These are phyloP conservation scores for Hydrozoanthus tunicans DNA, from an alignment of 64 coral and sea anemone genomes.

Conservation along the genomic window DNA sequence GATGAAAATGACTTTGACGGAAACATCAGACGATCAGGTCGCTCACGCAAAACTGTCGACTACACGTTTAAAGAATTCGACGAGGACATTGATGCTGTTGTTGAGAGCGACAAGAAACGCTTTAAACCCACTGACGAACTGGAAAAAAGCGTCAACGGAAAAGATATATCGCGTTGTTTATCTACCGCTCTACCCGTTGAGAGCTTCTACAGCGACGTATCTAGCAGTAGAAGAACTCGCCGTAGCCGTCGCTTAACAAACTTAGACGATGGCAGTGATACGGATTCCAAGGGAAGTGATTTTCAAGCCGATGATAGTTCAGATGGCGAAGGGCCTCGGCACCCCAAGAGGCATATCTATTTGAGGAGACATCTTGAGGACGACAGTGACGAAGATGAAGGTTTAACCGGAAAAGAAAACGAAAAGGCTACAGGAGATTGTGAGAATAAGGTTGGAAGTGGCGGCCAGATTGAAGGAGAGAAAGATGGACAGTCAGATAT, in stretches of 20 bases:
- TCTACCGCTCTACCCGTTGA: constrained; percentile 49
- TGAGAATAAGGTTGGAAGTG: neutral
- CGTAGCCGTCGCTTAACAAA: constrained; percentile 80
- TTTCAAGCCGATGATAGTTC: constrained; percentile 70
- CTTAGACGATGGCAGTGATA: constrained; percentile 80
- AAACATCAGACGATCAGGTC: constrained; percentile 73
- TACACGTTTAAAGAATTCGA: constrained; percentile 99
- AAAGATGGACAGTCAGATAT: neutral
- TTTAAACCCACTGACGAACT: constrained; percentile 56
- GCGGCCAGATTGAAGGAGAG: neutral
- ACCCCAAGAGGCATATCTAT: constrained; percentile 62
- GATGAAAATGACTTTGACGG: constrained; percentile 72
- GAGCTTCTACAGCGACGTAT: constrained; percentile 42
- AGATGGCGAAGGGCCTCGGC: constrained; percentile 57
- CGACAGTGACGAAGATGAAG: constrained; percentile 36
- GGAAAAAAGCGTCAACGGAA: constrained; percentile 49
- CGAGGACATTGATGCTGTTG: constrained; percentile 90
- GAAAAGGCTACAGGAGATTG: neutral
- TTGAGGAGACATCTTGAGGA: constrained; percentile 68
- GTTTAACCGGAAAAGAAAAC: neutral
- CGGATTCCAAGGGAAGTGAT: constrained; percentile 83
- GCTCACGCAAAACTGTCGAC: constrained; percentile 94
- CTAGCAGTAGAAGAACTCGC: constrained; percentile 42
- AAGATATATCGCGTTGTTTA: constrained; percentile 45
- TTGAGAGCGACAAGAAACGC: constrained; percentile 79